Conservation (phyloP, 2,797 vertebrate species). For the Limosa lapponica region DNA sequence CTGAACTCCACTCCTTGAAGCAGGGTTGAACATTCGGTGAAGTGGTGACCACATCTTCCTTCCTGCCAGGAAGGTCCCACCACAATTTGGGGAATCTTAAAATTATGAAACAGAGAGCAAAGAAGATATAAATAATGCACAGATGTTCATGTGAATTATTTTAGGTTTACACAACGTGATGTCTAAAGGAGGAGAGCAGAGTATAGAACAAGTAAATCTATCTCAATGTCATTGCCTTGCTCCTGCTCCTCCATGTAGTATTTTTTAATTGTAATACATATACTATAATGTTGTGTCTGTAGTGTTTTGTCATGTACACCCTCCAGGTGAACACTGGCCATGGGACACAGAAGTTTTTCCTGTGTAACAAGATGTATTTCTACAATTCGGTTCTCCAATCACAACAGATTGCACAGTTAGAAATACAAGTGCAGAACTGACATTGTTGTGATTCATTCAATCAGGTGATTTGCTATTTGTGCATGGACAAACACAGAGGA, state of each 20-base stretch:
- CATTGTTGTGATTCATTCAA: background rate
- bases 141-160: background rate
- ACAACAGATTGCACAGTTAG: background rate
- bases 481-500: background rate
- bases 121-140: background rate
- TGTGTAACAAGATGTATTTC: background rate
- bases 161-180: background rate
- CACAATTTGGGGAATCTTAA: background rate
- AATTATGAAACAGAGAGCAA: background rate
- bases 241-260: background rate
- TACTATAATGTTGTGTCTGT: background rate
- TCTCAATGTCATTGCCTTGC: background rate
- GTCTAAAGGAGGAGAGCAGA: background rate
- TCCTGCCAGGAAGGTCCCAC: background rate
- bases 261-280: background rate
- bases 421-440: background rate
- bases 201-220: background rate
- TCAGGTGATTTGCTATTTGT: background rate
- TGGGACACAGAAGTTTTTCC: background rate
- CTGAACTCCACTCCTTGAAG: background rate
- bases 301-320: background rate
- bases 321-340: background rate
- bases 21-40: background rate
- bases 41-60: background rate
- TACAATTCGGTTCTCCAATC: background rate